Conservation (phyloP, 2,888 invertebrate genomes). For the Lycophotia porphyrea region DNA sequence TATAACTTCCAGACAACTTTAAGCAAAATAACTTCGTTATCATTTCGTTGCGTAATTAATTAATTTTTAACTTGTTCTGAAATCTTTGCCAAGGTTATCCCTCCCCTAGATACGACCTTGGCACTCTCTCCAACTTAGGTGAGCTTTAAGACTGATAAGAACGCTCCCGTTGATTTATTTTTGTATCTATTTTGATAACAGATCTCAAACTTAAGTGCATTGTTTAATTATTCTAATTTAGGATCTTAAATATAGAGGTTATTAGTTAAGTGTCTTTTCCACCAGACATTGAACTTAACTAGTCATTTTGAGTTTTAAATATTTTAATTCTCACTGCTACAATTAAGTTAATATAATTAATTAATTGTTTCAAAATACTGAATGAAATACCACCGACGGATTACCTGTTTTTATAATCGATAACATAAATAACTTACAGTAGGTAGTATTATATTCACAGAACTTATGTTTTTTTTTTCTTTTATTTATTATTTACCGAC, state of each 20-base stretch:
- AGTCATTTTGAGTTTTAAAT: constrained; percentile 16
- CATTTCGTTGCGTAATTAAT: constrained; percentile 41
- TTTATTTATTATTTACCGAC: no score
- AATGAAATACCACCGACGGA: background rate
- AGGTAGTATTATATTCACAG: background rate
- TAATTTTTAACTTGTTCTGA: constrained; percentile 33
- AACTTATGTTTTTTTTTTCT: no score
- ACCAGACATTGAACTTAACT: background rate
- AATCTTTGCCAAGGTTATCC: constrained; percentile 24
- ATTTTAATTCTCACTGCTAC: background rate
- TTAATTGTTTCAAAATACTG: background rate
- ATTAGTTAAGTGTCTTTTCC: background rate
- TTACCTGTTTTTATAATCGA: background rate
- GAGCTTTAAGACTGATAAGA: constrained; percentile 49
- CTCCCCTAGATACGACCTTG: constrained; percentile 11
- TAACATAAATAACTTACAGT: background rate
- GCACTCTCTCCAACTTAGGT: constrained; percentile 13
- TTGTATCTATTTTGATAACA: constrained; percentile 31
- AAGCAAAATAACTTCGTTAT: constrained; percentile 36
- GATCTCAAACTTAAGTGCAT: constrained; percentile 26
- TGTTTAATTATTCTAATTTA: constrained; percentile 28
- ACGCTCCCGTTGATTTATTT: constrained; percentile 40
- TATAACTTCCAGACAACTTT: constrained; percentile 38
- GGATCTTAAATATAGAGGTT: background rate
- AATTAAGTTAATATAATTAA: no score